Percentiles rank a stretch among this genome's conserved stretches.
phyloP scores from a whole-genome alignment of 30 jellyfish, hydroid and myxozoan species.

The Nemopilema nomurai region DNA sequence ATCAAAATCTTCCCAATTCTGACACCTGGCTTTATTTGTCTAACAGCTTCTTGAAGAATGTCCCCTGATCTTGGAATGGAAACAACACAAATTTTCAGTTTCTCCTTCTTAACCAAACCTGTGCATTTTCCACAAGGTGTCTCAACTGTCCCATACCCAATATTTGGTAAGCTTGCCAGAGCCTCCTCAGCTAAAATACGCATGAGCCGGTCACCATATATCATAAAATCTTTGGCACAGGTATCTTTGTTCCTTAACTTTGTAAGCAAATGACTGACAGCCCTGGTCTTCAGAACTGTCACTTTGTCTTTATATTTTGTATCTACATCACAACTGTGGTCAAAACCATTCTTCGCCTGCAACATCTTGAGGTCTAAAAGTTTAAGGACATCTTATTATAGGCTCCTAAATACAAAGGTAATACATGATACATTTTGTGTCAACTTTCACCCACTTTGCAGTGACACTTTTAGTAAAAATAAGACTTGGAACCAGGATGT shows the following conservation, averaged over 20 bases:
- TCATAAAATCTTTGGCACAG: constrained; percentile 69
- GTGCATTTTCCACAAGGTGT: constrained; percentile 85
- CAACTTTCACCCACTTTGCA: too few relatives aligned
- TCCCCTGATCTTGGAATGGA: constrained; percentile 93
- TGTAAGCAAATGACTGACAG: constrained; percentile 67
- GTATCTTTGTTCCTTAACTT: constrained; percentile 82
- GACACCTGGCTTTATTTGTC: constrained; percentile 85
- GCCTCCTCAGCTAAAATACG: constrained; percentile 95
- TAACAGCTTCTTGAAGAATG: constrained; percentile 92
- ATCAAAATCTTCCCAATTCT: constrained; percentile 84
- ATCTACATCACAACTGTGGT: not conserved
- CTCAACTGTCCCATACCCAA: constrained; percentile 67
- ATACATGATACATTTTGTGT: too few relatives aligned
- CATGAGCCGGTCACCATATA: constrained; percentile 91
- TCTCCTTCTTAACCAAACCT: constrained; percentile 64
- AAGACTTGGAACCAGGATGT: too few relatives aligned
- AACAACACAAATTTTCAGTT: constrained; percentile 73
- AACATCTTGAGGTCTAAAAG: constrained; percentile 7
- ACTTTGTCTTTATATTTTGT: constrained; percentile 41
- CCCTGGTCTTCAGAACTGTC: constrained; percentile 71
- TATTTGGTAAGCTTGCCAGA: constrained; percentile 74
- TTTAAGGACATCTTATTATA: too few relatives aligned
- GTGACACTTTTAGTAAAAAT: too few relatives aligned
- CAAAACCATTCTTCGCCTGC: constrained; percentile 11
- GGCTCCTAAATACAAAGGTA: too few relatives aligned